These are phyloP conservation scores for Serilophus lunatus DNA, from an alignment of 2,113 vertebrate genomes.

Conservation along the genomic window DNA sequence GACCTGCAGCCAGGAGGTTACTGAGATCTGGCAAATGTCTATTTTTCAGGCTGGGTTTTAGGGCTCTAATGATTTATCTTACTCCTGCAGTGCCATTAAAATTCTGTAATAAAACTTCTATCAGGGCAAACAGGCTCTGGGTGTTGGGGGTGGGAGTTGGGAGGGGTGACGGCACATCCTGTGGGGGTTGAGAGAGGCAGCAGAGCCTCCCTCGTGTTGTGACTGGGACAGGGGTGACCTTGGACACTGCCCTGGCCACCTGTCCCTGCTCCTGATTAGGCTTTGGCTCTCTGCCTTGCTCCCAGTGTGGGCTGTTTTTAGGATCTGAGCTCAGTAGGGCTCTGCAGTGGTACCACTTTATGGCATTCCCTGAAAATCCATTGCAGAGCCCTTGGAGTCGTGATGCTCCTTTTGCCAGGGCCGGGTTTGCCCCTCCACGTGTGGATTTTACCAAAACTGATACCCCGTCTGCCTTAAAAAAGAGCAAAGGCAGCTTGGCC, in stretches of 20 bases:
- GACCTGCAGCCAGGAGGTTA: constrained; percentile 53
- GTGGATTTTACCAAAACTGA: background rate
- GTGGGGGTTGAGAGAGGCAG: rapidly evolving
- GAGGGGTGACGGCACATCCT: background rate
- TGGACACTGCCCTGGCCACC: background rate
- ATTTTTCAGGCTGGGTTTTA: constrained; percentile 77
- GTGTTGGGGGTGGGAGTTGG: background rate
- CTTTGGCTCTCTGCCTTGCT: background rate
- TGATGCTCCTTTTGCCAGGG: background rate
- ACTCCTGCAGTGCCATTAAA: constrained; percentile 72
- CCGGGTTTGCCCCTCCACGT: rapidly evolving
- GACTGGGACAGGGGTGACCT: background rate
- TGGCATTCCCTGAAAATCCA: background rate
- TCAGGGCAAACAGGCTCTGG: constrained; percentile 52
- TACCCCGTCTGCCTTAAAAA: background rate
- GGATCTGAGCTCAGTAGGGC: background rate
- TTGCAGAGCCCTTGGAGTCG: rapidly evolving
- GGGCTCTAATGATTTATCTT: constrained; percentile 72
- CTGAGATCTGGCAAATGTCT: constrained; percentile 69
- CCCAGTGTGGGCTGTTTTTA: background rate
- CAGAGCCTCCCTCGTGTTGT: background rate
- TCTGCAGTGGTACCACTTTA: rapidly evolving
- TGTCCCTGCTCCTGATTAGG: background rate
- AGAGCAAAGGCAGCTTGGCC: background rate
- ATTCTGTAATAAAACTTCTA: constrained; percentile 81